Percentiles rank a stretch among this genome's conserved stretches.
phyloP scores from a whole-genome alignment of 1,140 invertebrate species.

The silkworm (Bombyx mori) region DNA sequence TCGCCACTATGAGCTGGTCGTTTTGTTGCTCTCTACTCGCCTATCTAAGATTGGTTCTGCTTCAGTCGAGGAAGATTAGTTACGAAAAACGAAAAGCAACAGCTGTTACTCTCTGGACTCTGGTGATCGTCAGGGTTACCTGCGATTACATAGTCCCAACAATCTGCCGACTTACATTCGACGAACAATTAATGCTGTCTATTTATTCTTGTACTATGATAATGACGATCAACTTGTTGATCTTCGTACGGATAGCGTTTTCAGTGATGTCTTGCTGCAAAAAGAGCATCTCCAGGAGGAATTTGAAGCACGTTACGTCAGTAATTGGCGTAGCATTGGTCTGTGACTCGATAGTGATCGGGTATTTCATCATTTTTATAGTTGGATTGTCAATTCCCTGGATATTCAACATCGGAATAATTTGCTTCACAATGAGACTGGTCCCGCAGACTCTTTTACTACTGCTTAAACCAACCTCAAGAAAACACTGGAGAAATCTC shows the following conservation, averaged over 20 bases:
- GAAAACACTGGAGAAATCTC: conserved; percentile 1
- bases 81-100: conserved; percentile 18
- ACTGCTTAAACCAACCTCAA: conserved; percentile 3
- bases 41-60: conserved; percentile 20
- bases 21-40: conserved; percentile 20
- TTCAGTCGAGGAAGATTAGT: conserved; percentile 18
- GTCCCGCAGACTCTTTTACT: conserved; percentile 7
- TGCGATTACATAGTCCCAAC: conserved; percentile 2
- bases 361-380: neutral
- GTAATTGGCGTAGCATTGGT: conserved; percentile 17
- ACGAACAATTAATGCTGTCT: neutral
- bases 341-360: conserved; percentile 17
- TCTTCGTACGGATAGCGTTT: conserved; percentile 7
- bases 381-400: neutral
- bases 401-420: neutral
- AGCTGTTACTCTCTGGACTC: conserved; percentile 5
- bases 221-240: conserved; percentile 6
- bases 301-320: conserved; percentile 9
- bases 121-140: conserved; percentile 4
- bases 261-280: conserved; percentile 12
- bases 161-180: neutral
- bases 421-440: conserved; percentile 5
- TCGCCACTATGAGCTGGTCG: conserved; percentile 18
- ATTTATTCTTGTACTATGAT: neutral
- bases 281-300: conserved; percentile 6